Evolutionary conservation across 1,140 invertebrate genomes (phyloP).

Genomic region (Zaprionus camerounensis): DNA sequence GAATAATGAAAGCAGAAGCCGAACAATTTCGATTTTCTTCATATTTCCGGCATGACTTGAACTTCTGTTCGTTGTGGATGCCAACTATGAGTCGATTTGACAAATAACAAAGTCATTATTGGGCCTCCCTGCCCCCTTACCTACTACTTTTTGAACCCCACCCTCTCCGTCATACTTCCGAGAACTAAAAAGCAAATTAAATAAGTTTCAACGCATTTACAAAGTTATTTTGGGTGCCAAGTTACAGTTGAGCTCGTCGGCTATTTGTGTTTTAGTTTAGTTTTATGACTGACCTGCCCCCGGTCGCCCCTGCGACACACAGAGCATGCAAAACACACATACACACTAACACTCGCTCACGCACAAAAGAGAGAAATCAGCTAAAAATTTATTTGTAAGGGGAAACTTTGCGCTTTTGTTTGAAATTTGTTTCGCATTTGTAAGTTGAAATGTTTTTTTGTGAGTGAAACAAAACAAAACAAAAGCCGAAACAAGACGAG

Average conservation of each 20-base stretch:
- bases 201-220: conserved; percentile 81
- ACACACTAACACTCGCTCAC: conserved; percentile 33
- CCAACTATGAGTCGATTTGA: conserved; percentile 57
- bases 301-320: background rate
- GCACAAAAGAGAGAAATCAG: conserved; percentile 56
- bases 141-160: conserved; percentile 16
- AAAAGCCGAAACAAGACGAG: conserved; percentile 18
- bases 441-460: conserved; percentile 80
- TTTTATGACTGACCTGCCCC: conserved; percentile 55
- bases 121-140: background rate
- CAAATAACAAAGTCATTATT: conserved; percentile 70
- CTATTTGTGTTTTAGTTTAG: conserved; percentile 78
- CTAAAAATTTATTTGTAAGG: conserved; percentile 73
- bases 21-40: conserved; percentile 12
- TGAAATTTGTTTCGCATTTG: conserved; percentile 83
- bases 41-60: conserved; percentile 34
- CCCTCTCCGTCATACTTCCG: background rate
- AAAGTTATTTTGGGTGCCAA: conserved; percentile 75
- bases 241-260: conserved; percentile 52
- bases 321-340: conserved; percentile 64
- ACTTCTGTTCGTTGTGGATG: background rate
- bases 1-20: background rate
- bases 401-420: conserved; percentile 77
- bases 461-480: conserved; percentile 52
- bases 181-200: conserved; percentile 71